A percentile compares a stretch with the other conserved stretches of the same genome.
phyloP scores from a whole-genome alignment of 2,797 vertebrate species.

The Pachyuromys duprasi region DNA sequence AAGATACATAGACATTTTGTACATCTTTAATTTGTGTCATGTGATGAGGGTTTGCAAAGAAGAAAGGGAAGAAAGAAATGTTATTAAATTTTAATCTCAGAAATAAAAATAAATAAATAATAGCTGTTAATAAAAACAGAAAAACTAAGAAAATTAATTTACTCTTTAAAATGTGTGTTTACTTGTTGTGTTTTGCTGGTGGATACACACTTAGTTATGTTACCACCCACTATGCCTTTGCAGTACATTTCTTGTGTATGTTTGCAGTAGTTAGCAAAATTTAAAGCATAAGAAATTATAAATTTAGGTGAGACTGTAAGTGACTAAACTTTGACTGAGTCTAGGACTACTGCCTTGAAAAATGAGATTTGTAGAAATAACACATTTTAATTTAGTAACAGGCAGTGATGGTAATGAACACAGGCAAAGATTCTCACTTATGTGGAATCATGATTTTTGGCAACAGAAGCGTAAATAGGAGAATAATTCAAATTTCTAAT shows the following conservation, averaged over 20 bases:
- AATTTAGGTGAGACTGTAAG: conserved; percentile 39
- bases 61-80: neutral
- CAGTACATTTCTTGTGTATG: neutral
- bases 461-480: conserved; percentile 61
- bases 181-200: neutral
- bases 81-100: neutral
- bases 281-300: conserved; percentile 22
- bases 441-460: conserved; percentile 70
- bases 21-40: conserved; percentile 38
- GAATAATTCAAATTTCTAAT: conserved; percentile 70
- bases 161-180: neutral
- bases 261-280: conserved; percentile 44
- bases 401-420: conserved; percentile 45
- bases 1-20: neutral
- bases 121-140: neutral
- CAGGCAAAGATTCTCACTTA: conserved; percentile 58
- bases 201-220: neutral
- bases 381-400: conserved; percentile 61
- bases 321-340: conserved; percentile 34
- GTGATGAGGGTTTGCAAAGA: neutral
- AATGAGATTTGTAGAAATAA: conserved; percentile 49
- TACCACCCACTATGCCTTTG: neutral
- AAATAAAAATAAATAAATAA: neutral
- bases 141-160: neutral
- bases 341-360: conserved; percentile 26